Base-by-base conservation (phyloP, 2,888 invertebrate species). In the Caenorhabditis macrosperma region DNA sequence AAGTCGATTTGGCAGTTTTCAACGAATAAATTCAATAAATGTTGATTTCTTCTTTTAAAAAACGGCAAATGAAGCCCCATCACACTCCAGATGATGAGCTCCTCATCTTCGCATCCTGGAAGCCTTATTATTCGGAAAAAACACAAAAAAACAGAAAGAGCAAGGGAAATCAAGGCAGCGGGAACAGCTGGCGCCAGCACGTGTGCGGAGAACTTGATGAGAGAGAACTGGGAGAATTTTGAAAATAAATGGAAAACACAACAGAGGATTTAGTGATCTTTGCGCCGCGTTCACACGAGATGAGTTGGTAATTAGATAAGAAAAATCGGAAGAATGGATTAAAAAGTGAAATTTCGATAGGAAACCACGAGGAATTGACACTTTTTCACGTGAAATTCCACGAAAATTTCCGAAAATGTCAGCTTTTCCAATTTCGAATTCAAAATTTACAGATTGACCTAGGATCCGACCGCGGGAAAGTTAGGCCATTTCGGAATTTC, bases 241-340 rank as follows among this genome's bases (percentile, higher is more conserved):
- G 38, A 38, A 38, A 38, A 38, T 38, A 38, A 38, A 38, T 44
- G 24, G 30, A 54, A 67, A 46, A 33, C 15, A 46, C 28, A 33
- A 44, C 17, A 26, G 44, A 22, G 38, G 57, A 67, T 57, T 57
- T 26, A 22, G 30, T 59, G 68, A 68, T 68, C 59, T 68, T 68
- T 67, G 57, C 22, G 15, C 67, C n/a, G 35, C 20, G n/a, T 50
- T 9, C 20, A 9, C 17, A 7, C 24, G 26, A 26, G 57, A 41
- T n/a, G 17, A 59, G 44, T 9, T 38, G 46, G 60, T 28, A 41
- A 64, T 64, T 28, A 28, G 67, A 67, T 67, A 67, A 67, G 66
- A 38, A 67, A 44, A 33, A 20, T 9, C 38, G 17, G 9, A 28
- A 44, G 28, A 44, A 9, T 35, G 12, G 20, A 59, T 9, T 41